Evolutionary conservation across 2,797 vertebrate species (phyloP), one percentile per base, ranked within the genome.

Genomic region (Apodemus agrarius): DNA sequence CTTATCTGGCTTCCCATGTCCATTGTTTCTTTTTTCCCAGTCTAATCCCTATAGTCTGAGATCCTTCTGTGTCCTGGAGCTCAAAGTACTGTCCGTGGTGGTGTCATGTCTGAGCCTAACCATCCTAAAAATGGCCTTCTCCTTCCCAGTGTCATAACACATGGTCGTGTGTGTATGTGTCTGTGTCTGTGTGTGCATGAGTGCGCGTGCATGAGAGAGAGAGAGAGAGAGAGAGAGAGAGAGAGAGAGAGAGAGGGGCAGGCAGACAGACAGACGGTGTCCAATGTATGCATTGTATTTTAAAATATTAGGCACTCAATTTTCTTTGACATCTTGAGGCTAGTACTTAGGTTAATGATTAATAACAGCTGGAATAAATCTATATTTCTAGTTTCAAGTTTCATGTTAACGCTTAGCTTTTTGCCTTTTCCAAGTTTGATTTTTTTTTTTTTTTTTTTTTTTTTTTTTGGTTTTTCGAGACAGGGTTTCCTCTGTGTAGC

Each of bases 251-350:
- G n/a, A n/a, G n/a, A n/a, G n/a, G n/a, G n/a, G n/a, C n/a, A n/a
- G n/a, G n/a, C n/a, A n/a, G n/a, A n/a, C n/a, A n/a, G n/a, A 57
- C 14, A 17, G 54, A 57, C 52, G 14, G 52, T 7, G 11, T 65
- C 49, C 54, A 82, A 0, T 29, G 4, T 14, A 49, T 80, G 13
- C n/a, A 31, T 76, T 74, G 61, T 69, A 37, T 61, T 93, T 69
- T 82, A 0, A 86, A 72, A 79, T 75, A 14, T 54, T 54, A 79
- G 34, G 26, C 19, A n/a, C 5, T 46, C 43, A 54, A 22, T 67
- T 61, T 95, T 86, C 40, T 80, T 93, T 90, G 11, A 26, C n/a
- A 82, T 82, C n/a, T 82, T 82, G 59, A 82, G 80, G 54, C 54
- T 22, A 82, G 1, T 61, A 43, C n/a, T 40, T 82, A 82, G 37